Conservation (phyloP, 2,113 vertebrate species). For the Semicossyphus pulcher region DNA sequence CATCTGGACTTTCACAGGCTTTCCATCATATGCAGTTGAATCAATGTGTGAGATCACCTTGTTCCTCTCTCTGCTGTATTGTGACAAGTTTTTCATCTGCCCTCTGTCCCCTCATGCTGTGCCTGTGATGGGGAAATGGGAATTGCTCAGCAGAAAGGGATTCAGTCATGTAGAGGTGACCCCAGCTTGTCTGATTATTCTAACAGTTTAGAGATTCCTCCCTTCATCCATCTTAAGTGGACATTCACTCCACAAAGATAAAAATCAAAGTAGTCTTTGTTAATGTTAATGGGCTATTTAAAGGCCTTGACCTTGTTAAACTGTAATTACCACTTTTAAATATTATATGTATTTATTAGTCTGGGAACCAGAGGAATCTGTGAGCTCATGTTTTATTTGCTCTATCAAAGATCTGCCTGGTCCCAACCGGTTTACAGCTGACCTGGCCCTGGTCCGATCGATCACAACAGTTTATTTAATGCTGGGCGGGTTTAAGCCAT, state of each 20-base stretch:
- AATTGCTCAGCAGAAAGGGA: slow-evolving; percentile 49
- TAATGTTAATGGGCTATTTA: slow-evolving; percentile 15
- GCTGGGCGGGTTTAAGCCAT: too few relatives aligned
- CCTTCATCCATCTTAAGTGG: slow-evolving; percentile 15
- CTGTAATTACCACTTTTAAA: neutral
- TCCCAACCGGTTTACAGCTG: too few relatives aligned
- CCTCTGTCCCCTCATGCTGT: slow-evolving; percentile 33
- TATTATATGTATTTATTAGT: neutral
- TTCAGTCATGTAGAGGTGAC: slow-evolving; percentile 49
- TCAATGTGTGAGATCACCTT: slow-evolving; percentile 30
- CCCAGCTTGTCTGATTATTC: slow-evolving; percentile 38
- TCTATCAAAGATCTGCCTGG: neutral
- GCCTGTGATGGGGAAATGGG: slow-evolving; percentile 16
- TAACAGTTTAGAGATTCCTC: slow-evolving; percentile 33
- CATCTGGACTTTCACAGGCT: slow-evolving; percentile 61
- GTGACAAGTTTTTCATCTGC: slow-evolving; percentile 26
- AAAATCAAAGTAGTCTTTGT: neutral
- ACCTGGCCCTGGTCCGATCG: too few relatives aligned
- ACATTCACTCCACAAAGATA: slow-evolving; percentile 14
- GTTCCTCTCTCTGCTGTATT: slow-evolving; percentile 9
- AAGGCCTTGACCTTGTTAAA: neutral
- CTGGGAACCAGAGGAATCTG: neutral
- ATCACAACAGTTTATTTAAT: neutral
- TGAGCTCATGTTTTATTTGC: neutral
- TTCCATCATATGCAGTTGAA: slow-evolving; percentile 58